Evolutionary conservation across 2,888 invertebrate genomes (phyloP), one percentile per base, ranked within the genome.

Genomic region (Erebia palarica): DNA sequence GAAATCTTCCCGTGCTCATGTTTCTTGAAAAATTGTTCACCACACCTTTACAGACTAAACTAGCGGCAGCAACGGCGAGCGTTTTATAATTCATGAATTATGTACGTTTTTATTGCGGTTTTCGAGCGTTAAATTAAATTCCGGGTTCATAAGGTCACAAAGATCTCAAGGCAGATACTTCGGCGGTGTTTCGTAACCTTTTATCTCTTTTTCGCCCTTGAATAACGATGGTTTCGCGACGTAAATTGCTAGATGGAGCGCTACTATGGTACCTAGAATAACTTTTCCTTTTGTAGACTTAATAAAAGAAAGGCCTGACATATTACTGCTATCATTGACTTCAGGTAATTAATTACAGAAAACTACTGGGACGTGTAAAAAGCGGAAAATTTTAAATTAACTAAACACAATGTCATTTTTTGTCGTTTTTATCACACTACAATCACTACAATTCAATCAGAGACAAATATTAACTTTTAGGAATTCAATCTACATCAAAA

Each of bases 201-300:
- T 85, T 72, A 76, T 78, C 53, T 78, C 79, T 69, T 72, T 81
- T 49, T 86, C 84, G 77, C 80, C 79, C 82, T 89, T 91, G 79
- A 93, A 92, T 84, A 88, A 85, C 71, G 91, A 90, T 75, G 93
- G 92, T 81, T 90, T 92, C 0, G 88, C 88, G 36, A 90, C 81
- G 76, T 88, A 92, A 75, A 92, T 87, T 11, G 89, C 87, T 13
- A 89, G 71, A 76, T 93, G 93, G 59, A 93, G 81, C 14, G 85
- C 84, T 27, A 83, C 88, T 3, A 92, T 88, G 7, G 93, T 93
- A 1, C 84, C 91, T 7, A 93, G 77, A 68, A 93, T 85, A 73
- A 87, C 86, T 82, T 87, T 91, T 76, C 90, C 90, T 80, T 86
- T 92, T 18, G 89, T 88, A 5, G 93, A 91, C 75, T 86, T 88